These are phyloP conservation scores for rat (Rattus norvegicus) DNA, from an alignment of 2,113 vertebrate species.

Conservation along the genomic window DNA sequence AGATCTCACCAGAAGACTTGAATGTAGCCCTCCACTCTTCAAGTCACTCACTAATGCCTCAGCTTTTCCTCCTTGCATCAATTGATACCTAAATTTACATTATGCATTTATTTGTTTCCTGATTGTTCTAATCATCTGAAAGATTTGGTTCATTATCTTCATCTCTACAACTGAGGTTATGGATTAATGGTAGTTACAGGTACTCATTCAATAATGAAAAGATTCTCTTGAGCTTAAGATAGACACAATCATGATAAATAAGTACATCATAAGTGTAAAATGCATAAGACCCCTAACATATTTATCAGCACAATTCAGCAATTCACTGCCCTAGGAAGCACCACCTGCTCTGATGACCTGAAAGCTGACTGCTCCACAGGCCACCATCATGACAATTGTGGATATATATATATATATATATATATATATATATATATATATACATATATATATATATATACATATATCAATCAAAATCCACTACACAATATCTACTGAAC, in stretches of 20 bases:
- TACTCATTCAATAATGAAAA: background rate
- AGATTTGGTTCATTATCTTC: too few species aligned
- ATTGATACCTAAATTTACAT: background rate
- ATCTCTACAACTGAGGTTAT: background rate
- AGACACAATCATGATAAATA: background rate
- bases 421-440: too few species aligned
- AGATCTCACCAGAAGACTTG: background rate
- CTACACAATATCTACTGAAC: background rate
- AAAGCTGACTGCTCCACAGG: background rate
- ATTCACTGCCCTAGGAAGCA: too few species aligned
- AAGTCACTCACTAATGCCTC: accelerated
- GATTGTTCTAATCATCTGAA: background rate
- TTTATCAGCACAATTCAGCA: too few species aligned
- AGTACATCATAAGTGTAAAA: background rate
- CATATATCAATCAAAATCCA: too few species aligned
- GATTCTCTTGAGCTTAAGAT: background rate
- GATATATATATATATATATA: too few species aligned
- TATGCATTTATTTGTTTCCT: background rate
- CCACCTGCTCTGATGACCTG: background rate
- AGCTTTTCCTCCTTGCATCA: background rate
- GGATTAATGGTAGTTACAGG: accelerated
- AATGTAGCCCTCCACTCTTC: accelerated
- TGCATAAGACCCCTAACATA: background rate
- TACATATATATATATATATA: too few species aligned
- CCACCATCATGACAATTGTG: too few species aligned